Percentiles rank a stretch among this genome's conserved stretches.
Evolutionary conservation across 2,888 invertebrate species (phyloP).

Genomic region (Podabrus alpinus): DNA sequence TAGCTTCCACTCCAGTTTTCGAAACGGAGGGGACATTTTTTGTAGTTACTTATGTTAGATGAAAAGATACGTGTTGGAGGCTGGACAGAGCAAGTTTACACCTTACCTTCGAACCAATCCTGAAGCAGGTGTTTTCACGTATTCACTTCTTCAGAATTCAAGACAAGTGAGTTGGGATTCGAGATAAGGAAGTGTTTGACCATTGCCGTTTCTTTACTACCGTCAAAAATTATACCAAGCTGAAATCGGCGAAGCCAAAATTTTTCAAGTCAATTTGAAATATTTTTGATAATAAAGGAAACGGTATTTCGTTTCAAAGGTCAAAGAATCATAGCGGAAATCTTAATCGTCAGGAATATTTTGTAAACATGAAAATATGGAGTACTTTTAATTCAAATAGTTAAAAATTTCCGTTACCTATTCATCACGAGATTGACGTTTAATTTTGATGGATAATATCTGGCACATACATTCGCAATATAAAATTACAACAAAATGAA

Average conservation of each 20-base stretch:
- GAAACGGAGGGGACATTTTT: neutral
- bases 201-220: neutral
- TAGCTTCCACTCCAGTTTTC: neutral
- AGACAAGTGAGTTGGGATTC: neutral
- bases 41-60: neutral
- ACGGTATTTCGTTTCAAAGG: neutral
- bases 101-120: constrained; percentile 36
- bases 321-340: no score
- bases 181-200: neutral
- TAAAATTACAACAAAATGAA: neutral
- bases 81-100: constrained; percentile 33
- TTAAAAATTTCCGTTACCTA: neutral
- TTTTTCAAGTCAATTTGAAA: neutral
- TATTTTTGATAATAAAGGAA: no score
- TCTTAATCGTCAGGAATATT: neutral
- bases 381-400: neutral
- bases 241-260: neutral
- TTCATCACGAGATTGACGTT: neutral
- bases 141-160: neutral
- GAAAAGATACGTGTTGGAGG: constrained; percentile 11
- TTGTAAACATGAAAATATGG: neutral
- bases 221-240: no score
- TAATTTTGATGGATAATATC: neutral
- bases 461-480: neutral
- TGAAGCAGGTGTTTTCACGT: constrained; percentile 28